Evolutionary conservation across 2,888 invertebrate species (phyloP).

Genomic region (Hemaris fuciformis): DNA sequence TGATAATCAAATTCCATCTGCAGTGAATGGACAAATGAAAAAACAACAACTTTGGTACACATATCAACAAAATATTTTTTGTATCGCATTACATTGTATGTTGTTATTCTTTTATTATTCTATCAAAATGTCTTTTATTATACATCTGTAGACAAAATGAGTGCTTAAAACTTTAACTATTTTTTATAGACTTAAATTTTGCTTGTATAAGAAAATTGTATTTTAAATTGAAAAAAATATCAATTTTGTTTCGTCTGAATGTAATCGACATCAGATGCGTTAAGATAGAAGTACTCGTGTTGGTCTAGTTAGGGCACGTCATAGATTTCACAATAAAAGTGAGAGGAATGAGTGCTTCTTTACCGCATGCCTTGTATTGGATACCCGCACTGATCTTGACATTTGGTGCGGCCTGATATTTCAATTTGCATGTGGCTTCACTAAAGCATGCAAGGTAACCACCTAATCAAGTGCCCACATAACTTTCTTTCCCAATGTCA

Average conservation of each 20-base stretch:
- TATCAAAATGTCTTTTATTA: neutral
- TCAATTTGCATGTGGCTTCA: constrained; percentile 36
- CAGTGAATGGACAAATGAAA: neutral
- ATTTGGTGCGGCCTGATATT: constrained; percentile 53
- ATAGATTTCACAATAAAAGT: constrained; percentile 57
- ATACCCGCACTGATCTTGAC: constrained; percentile 63
- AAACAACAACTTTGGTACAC: neutral
- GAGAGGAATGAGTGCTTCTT: constrained; percentile 48
- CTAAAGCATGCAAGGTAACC: constrained; percentile 28
- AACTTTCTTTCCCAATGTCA: constrained; percentile 30
- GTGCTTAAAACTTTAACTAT: neutral
- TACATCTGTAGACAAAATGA: neutral
- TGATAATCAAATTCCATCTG: too few relatives aligned
- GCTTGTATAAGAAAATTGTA: neutral
- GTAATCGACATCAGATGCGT: too few relatives aligned
- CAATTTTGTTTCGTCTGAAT: too few relatives aligned
- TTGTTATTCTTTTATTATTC: neutral
- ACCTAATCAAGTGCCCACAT: constrained; percentile 7
- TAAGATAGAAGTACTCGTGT: neutral
- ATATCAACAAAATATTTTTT: neutral
- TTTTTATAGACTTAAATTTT: neutral
- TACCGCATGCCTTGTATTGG: constrained; percentile 34
- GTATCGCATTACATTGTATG: neutral
- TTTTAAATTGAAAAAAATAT: too few relatives aligned
- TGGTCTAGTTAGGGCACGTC: constrained; percentile 1